These are phyloP conservation scores for Basileuterus tristriatus DNA, from an alignment of 2,797 vertebrate genomes.

Conservation along the genomic window DNA sequence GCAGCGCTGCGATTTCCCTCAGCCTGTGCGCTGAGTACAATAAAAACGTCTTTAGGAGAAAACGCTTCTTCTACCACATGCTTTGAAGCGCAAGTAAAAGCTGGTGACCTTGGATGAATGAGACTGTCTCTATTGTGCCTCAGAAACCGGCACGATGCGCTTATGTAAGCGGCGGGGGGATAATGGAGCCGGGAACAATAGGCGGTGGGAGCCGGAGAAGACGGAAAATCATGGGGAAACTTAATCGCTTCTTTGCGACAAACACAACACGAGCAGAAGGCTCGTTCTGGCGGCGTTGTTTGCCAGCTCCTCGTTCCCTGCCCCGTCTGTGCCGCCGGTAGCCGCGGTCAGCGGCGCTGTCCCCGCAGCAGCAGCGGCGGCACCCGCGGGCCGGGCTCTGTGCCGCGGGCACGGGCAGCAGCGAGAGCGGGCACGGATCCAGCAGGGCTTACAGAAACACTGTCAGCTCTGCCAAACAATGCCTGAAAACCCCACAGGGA, in stretches of 20 bases:
- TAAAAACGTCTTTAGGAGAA: neutral
- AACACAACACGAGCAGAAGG: neutral
- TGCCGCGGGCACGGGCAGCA: neutral
- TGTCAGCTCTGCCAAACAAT: neutral
- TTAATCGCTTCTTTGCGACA: neutral
- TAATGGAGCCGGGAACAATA: constrained; percentile 47
- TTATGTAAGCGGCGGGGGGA: constrained; percentile 32
- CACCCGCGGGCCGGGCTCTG: neutral
- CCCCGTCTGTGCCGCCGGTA: neutral
- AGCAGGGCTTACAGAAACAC: neutral
- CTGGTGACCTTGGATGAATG: constrained; percentile 65
- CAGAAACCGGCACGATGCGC: neutral
- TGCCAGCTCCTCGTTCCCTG: neutral
- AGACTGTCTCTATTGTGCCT: constrained; percentile 6
- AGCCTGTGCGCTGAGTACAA: neutral
- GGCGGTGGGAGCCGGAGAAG: neutral
- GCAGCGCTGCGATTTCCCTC: neutral
- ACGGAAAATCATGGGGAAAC: neutral
- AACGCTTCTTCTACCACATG: constrained; percentile 19
- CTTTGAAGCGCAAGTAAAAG: constrained; percentile 65
- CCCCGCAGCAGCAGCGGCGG: neutral
- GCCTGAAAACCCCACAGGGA: neutral
- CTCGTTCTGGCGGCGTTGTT: neutral
- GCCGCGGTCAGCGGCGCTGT: neutral
- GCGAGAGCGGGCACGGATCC: neutral